Conservation (phyloP, 2,113 vertebrate genomes). For the Trematomus loennbergii region DNA sequence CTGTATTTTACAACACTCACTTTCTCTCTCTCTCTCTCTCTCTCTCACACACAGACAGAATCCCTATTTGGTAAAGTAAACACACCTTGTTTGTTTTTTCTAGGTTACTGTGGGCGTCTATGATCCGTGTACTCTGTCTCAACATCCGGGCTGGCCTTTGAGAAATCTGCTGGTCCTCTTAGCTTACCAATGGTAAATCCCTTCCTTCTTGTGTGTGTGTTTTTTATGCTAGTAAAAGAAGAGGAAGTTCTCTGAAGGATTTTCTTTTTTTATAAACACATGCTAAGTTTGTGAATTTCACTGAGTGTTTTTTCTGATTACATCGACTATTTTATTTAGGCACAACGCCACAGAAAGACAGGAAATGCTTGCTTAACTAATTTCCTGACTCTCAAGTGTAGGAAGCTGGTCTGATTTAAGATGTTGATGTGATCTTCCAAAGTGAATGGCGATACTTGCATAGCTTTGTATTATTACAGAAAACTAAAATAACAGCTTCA, state of each 20-base stretch:
- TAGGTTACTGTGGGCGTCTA: conserved; percentile 95
- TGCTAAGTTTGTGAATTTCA: not conserved
- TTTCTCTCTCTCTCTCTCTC: too few species aligned
- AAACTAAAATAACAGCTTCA: not conserved
- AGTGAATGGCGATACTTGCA: not conserved
- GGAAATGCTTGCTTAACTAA: conserved; percentile 23
- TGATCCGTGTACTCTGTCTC: conserved; percentile 94
- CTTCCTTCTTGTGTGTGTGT: not conserved
- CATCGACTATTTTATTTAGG: not conserved
- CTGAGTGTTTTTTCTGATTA: conserved; percentile 1
- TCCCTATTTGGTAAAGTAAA: conserved; percentile 27
- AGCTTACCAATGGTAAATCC: conserved; percentile 89
- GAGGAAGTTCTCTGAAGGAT: conserved; percentile 17
- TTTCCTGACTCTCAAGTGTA: conserved; percentile 28
- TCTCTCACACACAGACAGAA: not conserved
- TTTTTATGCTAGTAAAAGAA: not conserved
- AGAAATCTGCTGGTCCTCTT: conserved; percentile 93
- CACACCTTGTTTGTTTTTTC: conserved; percentile 56
- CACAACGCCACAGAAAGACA: conserved; percentile 16
- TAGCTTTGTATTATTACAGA: not conserved
- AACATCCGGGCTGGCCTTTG: conserved; percentile 97
- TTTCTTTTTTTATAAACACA: conserved; percentile 14
- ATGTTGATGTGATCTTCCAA: not conserved
- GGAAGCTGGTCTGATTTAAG: not conserved
- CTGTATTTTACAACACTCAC: not conserved